A percentile compares a stretch with the other conserved stretches of the same genome.
These are phyloP conservation scores for Xanthorhoe designata DNA, from an alignment of 2,888 invertebrate genomes.

Conservation along the genomic window DNA sequence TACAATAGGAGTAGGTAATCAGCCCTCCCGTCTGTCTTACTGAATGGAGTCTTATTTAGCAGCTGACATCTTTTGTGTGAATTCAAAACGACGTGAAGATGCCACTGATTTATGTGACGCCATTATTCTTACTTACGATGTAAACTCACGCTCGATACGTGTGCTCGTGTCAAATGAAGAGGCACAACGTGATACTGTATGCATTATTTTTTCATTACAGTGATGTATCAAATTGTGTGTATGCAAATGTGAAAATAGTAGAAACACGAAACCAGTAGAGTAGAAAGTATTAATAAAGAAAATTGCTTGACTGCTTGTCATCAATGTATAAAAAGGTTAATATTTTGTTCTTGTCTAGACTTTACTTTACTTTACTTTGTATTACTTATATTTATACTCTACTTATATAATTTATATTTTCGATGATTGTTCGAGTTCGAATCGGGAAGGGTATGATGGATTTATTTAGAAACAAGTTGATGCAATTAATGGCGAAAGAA, in stretches of 20 bases:
- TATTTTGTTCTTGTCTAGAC: too few relatives aligned
- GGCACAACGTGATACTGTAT: conserved; percentile 35
- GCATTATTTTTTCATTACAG: conserved; percentile 42
- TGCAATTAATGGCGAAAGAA: too few relatives aligned
- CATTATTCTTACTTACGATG: conserved; percentile 80
- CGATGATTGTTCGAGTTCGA: too few relatives aligned
- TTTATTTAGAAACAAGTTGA: too few relatives aligned
- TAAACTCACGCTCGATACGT: conserved; percentile 71
- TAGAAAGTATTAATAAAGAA: background rate
- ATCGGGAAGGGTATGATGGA: too few relatives aligned
- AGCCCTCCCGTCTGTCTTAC: conserved; percentile 51
- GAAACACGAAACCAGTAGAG: too few relatives aligned
- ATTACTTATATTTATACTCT: too few relatives aligned
- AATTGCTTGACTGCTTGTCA: too few relatives aligned
- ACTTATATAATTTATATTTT: too few relatives aligned
- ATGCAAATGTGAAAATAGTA: background rate
- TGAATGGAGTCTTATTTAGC: conserved; percentile 60
- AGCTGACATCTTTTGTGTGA: conserved; percentile 68
- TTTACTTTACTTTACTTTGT: too few relatives aligned
- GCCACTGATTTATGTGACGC: conserved; percentile 73
- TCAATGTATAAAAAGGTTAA: too few relatives aligned
- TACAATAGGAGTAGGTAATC: conserved; percentile 48
- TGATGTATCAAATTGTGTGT: conserved; percentile 20
- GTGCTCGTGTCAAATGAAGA: conserved; percentile 46
- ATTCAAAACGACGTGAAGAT: conserved; percentile 76